These are phyloP conservation scores for Thereva unica DNA, from an alignment of 2,888 invertebrate genomes.

Conservation along the genomic window DNA sequence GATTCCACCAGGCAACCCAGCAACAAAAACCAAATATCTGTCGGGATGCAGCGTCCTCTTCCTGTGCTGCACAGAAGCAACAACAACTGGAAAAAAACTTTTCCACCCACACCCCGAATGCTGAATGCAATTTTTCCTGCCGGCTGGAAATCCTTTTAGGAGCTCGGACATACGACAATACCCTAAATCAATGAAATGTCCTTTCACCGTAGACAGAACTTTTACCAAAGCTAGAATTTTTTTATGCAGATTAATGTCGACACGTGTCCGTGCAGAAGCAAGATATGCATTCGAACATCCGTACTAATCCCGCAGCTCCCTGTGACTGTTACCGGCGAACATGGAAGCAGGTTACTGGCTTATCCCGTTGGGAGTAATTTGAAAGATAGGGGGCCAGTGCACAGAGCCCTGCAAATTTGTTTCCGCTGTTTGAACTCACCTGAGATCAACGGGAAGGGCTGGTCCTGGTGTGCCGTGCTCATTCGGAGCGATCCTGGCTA, in stretches of 20 bases:
- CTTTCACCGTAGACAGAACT: conserved; percentile 21
- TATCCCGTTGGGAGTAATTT: conserved; percentile 21
- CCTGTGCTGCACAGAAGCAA: neutral
- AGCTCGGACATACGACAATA: conserved; percentile 5
- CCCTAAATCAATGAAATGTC: conserved; percentile 22
- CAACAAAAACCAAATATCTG: too few relatives aligned
- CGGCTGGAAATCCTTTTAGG: conserved; percentile 26
- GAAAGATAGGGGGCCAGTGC: conserved; percentile 12
- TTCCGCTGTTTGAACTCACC: conserved; percentile 35
- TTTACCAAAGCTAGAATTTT: conserved; percentile 1
- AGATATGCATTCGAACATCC: conserved; percentile 17
- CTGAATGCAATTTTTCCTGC: conserved; percentile 30
- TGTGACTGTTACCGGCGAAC: neutral
- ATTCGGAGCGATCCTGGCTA: neutral
- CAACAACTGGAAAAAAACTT: neutral
- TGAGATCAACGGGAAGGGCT: conserved; percentile 28
- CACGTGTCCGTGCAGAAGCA: conserved; percentile 2
- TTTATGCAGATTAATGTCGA: neutral
- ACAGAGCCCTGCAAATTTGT: conserved; percentile 10
- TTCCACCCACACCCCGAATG: neutral
- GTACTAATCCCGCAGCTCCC: conserved; percentile 3
- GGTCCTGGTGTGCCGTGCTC: conserved; percentile 7
- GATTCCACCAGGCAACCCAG: neutral
- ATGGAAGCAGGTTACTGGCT: neutral
- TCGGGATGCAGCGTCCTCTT: neutral